Conservation (phyloP, 2,113 vertebrate genomes). For the Dipodomys stephensi region DNA sequence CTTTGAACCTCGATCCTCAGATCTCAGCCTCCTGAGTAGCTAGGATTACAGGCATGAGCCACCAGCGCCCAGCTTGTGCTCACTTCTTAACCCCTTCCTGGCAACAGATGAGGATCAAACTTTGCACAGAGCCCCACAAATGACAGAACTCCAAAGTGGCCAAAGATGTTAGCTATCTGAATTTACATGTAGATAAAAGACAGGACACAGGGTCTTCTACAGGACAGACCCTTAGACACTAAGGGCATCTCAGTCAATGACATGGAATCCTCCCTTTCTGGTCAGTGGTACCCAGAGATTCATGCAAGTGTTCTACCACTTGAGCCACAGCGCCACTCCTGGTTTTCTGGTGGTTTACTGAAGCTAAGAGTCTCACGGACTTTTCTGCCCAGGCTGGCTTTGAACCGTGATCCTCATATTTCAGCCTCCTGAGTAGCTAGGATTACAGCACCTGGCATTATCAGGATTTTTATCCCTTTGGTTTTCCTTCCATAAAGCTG, state of each 20-base stretch:
- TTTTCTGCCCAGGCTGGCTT: too few relatives aligned
- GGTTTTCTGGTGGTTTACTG: too few relatives aligned
- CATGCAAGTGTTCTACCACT: neutral
- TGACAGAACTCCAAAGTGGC: neutral
- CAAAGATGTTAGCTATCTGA: neutral
- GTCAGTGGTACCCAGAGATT: neutral
- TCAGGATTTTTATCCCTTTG: neutral
- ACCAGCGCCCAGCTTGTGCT: too few relatives aligned
- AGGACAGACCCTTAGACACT: neutral
- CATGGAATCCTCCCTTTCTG: neutral
- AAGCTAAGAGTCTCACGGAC: too few relatives aligned
- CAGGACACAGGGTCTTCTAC: neutral
- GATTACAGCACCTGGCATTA: neutral
- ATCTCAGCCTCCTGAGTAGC: too few relatives aligned
- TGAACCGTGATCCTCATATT: too few relatives aligned
- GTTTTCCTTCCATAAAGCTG: too few relatives aligned
- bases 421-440: too few relatives aligned
- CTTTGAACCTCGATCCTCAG: too few relatives aligned
- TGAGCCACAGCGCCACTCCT: too few relatives aligned
- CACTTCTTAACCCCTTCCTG: neutral
- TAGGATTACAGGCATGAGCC: too few relatives aligned
- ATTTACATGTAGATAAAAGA: conserved; percentile 12
- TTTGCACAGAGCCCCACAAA: neutral
- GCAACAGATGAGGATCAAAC: neutral
- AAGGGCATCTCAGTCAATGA: too few relatives aligned